Percentiles rank a stretch among this genome's conserved stretches.
These are phyloP conservation scores for Platygyra sinensis DNA, from an alignment of 64 coral and sea anemone genomes.

Conservation along the genomic window DNA sequence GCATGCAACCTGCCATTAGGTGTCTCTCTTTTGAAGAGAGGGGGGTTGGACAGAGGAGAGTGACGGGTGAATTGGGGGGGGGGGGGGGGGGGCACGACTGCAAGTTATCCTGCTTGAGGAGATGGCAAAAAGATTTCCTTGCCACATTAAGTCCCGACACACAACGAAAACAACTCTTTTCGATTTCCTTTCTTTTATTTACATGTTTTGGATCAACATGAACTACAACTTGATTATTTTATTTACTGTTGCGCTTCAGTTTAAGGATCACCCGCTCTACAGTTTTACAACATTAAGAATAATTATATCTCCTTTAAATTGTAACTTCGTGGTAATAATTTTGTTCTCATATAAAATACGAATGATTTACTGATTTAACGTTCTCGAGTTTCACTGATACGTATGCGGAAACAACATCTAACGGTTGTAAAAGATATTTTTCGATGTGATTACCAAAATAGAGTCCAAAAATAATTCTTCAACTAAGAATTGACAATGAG, in stretches of 20 bases:
- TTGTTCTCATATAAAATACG: constrained; percentile 75
- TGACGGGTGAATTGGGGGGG: no score
- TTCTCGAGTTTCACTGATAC: constrained; percentile 12
- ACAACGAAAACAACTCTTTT: no score
- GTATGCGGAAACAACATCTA: constrained; percentile 48
- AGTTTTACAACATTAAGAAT: neutral
- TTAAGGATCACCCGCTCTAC: constrained; percentile 11
- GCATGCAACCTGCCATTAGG: no score
- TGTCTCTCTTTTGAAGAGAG: no score
- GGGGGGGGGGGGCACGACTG: no score
- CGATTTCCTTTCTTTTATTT: neutral
- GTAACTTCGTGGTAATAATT: constrained; percentile 39
- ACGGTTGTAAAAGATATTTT: constrained; percentile 42
- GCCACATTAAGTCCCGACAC: no score
- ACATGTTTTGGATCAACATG: neutral
- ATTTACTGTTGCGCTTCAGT: neutral
- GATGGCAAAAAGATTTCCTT: no score
- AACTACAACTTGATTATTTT: constrained; percentile 21
- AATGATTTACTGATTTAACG: constrained; percentile 27
- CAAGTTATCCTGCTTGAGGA: no score
- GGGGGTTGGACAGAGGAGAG: no score
- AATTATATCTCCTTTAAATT: constrained; percentile 2
- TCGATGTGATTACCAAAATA: constrained; percentile 65
- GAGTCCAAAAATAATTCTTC: constrained; percentile 64
- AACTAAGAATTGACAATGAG: constrained; percentile 43